Conservation (phyloP, 2,888 invertebrate genomes). For the Amphipoea oculea region DNA sequence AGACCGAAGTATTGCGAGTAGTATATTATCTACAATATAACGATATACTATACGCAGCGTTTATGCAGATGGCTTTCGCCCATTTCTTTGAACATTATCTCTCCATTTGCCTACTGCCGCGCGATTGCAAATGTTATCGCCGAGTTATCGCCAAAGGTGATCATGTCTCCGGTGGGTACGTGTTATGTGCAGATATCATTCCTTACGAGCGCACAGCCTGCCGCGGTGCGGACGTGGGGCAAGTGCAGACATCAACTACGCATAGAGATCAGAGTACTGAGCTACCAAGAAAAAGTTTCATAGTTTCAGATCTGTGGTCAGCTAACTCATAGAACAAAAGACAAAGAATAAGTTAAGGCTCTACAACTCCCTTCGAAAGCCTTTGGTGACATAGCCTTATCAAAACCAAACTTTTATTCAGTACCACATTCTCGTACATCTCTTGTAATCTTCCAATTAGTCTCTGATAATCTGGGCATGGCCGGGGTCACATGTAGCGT, state of each 20-base stretch:
- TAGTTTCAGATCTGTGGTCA: background rate
- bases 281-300: background rate
- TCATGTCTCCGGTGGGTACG: constrained; percentile 16
- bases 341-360: background rate
- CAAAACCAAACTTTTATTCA: background rate
- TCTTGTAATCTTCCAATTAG: constrained; percentile 9
- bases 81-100: constrained; percentile 1
- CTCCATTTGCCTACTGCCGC: constrained; percentile 4
- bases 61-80: background rate
- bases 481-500: background rate
- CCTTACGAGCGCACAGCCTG: background rate
- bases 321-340: background rate
- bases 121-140: constrained; percentile 32
- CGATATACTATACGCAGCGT: too few species aligned
- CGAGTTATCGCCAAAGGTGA: constrained; percentile 46
- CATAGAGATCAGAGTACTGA: background rate
- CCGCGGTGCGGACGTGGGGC: constrained; percentile 5
- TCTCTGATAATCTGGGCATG: constrained; percentile 17
- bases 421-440: background rate
- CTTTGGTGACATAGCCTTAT: background rate
- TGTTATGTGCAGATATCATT: constrained; percentile 27
- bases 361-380: background rate
- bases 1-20: background rate
- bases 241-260: constrained; percentile 20
- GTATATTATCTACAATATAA: background rate